Conservation (phyloP, 2,113 vertebrate genomes). For the Anthoscopus minutus region DNA sequence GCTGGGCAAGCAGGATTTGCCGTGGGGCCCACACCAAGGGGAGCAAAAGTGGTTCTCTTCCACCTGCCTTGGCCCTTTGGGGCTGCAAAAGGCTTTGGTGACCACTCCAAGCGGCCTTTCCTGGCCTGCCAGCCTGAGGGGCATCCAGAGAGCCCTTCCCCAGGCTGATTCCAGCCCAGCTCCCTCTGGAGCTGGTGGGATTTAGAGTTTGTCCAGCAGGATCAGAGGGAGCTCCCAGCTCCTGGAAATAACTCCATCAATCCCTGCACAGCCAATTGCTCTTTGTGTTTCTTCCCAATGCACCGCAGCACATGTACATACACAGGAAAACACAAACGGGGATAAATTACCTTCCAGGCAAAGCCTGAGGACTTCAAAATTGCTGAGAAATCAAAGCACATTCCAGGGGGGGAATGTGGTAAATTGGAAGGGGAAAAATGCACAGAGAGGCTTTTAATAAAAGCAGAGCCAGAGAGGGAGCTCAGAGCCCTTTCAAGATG, state of each 20-base stretch:
- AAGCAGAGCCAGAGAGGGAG: background rate
- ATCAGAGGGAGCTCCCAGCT: background rate
- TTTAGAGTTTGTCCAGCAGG: background rate
- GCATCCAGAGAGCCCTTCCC: background rate
- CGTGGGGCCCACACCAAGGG: accelerated
- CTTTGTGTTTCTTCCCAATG: background rate
- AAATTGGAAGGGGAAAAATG: background rate
- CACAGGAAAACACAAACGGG: background rate
- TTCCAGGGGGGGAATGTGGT: background rate
- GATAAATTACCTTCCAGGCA: slow-evolving; percentile 31
- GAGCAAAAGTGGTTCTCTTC: accelerated
- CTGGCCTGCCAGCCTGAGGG: accelerated
- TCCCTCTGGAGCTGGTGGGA: background rate
- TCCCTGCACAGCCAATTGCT: background rate
- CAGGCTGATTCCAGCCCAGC: background rate
- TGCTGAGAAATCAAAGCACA: slow-evolving; percentile 44
- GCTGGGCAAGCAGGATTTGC: background rate
- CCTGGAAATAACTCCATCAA: background rate
- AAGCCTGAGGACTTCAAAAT: slow-evolving; percentile 17
- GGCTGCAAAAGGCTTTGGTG: background rate
- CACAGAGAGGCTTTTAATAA: background rate
- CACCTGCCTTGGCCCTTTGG: accelerated
- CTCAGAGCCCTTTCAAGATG: background rate
- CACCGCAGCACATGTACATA: background rate
- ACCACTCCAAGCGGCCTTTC: background rate